Percentiles rank a stretch among this genome's conserved stretches.
These are phyloP conservation scores for Centropus bengalensis DNA, from an alignment of 2,113 vertebrate species.

Conservation along the genomic window DNA sequence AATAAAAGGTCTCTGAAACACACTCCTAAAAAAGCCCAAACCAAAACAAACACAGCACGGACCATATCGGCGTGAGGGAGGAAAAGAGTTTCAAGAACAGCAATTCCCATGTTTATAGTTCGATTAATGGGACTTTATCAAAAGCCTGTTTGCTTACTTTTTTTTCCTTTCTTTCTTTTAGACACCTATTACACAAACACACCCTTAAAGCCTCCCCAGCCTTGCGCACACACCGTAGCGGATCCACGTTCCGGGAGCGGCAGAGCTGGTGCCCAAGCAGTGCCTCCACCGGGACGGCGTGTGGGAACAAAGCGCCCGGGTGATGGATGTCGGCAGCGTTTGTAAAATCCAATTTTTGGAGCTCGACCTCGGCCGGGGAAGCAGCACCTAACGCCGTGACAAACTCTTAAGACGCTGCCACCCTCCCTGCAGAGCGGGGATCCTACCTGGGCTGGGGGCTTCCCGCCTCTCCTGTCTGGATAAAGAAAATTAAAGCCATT, in stretches of 20 bases:
- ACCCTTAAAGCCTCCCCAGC: background rate
- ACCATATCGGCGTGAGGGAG: background rate
- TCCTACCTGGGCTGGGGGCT: background rate
- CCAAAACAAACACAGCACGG: background rate
- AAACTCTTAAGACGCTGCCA: background rate
- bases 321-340: background rate
- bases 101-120: background rate
- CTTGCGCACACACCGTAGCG: background rate
- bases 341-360: background rate
- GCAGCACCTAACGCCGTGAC: background rate
- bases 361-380: background rate
- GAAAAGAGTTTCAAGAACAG: background rate
- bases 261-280: background rate
- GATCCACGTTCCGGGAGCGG: background rate
- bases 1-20: background rate
- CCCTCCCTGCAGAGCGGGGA: background rate
- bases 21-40: background rate
- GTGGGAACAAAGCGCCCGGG: background rate
- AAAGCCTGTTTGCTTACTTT: background rate
- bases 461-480: background rate
- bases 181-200: background rate
- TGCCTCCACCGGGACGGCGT: background rate
- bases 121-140: constrained; percentile 33
- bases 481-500: background rate
- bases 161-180: background rate